Percentiles rank a stretch among this genome's conserved stretches.
phyloP scores from a whole-genome alignment of 2,888 invertebrate genomes.

The Agrotis clavis region DNA sequence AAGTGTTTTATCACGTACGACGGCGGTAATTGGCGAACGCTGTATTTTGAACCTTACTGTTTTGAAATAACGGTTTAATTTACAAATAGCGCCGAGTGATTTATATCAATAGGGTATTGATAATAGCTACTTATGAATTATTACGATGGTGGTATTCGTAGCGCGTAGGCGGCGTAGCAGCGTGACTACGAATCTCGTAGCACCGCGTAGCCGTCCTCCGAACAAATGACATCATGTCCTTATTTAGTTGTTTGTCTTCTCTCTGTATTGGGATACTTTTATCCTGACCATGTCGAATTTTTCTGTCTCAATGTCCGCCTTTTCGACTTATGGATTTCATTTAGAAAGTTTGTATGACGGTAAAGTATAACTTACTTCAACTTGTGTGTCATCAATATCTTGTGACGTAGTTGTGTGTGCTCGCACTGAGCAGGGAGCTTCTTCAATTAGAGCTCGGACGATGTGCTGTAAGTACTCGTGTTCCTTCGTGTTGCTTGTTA shows the following conservation, averaged over 20 bases:
- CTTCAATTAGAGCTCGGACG: slow-evolving; percentile 5
- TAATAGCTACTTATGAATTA: slow-evolving; percentile 34
- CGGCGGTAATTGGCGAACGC: neutral
- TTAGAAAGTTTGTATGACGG: slow-evolving; percentile 6
- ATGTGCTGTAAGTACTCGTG: neutral
- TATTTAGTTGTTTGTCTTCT: slow-evolving; percentile 25
- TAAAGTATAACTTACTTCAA: neutral
- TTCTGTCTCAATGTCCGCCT: neutral
- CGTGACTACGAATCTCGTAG: slow-evolving; percentile 32
- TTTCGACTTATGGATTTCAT: slow-evolving; percentile 1
- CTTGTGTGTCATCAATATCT: slow-evolving; percentile 10
- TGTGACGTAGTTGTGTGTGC: neutral
- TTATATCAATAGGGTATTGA: slow-evolving; percentile 56
- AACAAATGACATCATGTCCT: slow-evolving; percentile 27
- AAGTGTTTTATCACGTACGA: slow-evolving; percentile 29
- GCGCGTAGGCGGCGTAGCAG: slow-evolving; percentile 28
- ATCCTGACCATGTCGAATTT: neutral
- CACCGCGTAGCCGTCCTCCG: slow-evolving; percentile 14
- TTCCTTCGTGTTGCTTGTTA: neutral
- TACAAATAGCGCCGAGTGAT: slow-evolving; percentile 39
- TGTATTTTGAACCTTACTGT: slow-evolving; percentile 22
- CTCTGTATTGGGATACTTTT: slow-evolving; percentile 13
- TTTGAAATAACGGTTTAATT: slow-evolving; percentile 31
- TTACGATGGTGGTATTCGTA: slow-evolving; percentile 13
- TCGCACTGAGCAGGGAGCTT: neutral